These are phyloP conservation scores for Harpalus rubripes DNA, from an alignment of 2,888 invertebrate genomes.

Conservation along the genomic window DNA sequence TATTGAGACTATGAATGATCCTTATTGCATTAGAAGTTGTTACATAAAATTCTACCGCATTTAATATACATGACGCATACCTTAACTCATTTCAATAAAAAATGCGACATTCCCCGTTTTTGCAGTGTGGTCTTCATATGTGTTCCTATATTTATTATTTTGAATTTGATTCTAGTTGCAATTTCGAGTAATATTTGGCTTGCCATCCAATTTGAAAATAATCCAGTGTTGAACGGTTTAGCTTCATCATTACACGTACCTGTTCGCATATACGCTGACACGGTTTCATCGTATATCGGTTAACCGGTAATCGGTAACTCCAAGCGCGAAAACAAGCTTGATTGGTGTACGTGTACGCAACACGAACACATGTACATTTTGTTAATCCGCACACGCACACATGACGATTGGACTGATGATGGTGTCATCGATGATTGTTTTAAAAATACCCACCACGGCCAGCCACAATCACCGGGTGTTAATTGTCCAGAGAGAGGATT, in stretches of 20 bases:
- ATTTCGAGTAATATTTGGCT: not conserved
- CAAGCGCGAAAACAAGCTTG: not conserved
- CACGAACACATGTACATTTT: not conserved
- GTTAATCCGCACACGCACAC: not conserved
- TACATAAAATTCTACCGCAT: too few relatives aligned
- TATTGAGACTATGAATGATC: too few relatives aligned
- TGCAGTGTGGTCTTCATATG: too few relatives aligned
- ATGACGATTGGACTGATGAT: not conserved
- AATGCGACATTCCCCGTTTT: too few relatives aligned
- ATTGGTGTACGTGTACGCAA: not conserved
- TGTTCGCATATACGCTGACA: not conserved
- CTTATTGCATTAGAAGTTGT: too few relatives aligned
- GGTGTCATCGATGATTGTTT: slow-evolving; percentile 40
- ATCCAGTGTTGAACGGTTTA: not conserved
- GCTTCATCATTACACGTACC: not conserved
- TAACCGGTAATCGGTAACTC: not conserved
- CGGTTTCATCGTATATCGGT: not conserved
- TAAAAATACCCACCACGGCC: slow-evolving; percentile 23
- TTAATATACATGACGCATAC: too few relatives aligned
- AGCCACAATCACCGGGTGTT: not conserved
- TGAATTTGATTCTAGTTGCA: not conserved
- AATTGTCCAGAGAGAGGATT: not conserved
- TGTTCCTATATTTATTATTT: not conserved
- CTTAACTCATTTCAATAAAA: too few relatives aligned
- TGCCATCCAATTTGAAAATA: not conserved